Evolutionary conservation across 2,113 vertebrate genomes (phyloP).

Genomic region (Paracyprichromis sp.): DNA sequence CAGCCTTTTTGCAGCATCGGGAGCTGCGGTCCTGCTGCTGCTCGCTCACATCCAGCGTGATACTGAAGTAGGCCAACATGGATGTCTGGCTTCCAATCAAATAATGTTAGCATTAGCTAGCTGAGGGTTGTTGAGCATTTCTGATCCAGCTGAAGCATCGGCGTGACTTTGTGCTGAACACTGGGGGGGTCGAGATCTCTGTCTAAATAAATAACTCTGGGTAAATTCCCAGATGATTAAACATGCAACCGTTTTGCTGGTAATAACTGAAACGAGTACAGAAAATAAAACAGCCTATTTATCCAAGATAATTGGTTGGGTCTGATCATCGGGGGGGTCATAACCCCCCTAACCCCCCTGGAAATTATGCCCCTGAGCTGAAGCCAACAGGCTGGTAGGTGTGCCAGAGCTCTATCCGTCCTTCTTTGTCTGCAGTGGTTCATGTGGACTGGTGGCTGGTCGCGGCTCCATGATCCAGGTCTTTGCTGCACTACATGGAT

Average conservation of each 20-base stretch:
- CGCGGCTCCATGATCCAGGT: background rate
- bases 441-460: background rate
- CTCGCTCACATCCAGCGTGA: background rate
- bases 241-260: background rate
- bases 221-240: background rate
- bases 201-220: background rate
- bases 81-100: background rate
- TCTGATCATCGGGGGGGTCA: background rate
- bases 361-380: background rate
- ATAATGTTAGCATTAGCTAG: background rate
- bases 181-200: background rate
- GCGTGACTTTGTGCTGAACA: background rate
- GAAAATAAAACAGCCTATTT: background rate
- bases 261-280: background rate
- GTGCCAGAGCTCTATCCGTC: background rate
- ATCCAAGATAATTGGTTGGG: background rate
- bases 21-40: background rate
- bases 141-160: background rate
- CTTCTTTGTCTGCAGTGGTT: accelerated
- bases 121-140: background rate
- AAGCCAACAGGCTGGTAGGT: background rate
- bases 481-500: background rate
- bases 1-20: background rate
- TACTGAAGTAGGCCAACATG: too few species aligned
- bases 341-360: background rate